phyloP scores from a whole-genome alignment of 2,797 vertebrate species.

The Enteromius viviparus region DNA sequence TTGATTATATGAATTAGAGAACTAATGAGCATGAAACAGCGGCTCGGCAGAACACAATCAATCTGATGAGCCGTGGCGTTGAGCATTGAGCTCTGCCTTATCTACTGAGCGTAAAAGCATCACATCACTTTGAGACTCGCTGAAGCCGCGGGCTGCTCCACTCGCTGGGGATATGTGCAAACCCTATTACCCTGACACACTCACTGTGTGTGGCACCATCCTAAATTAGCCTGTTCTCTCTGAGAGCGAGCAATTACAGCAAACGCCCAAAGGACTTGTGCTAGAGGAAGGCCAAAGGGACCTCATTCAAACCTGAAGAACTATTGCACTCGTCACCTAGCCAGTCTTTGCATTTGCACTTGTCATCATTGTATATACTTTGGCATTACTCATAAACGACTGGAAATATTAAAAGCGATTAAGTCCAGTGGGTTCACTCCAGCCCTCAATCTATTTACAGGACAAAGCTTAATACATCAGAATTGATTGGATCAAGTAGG shows the following conservation, averaged over 20 bases:
- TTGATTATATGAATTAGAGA: slow-evolving; percentile 41
- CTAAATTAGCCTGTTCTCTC: slow-evolving; percentile 50
- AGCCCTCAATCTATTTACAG: not conserved
- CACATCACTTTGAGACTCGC: slow-evolving; percentile 46
- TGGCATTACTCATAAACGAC: not conserved
- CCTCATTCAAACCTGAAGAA: slow-evolving; percentile 11
- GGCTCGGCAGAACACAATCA: slow-evolving; percentile 24
- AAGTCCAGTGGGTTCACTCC: not conserved
- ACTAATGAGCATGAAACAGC: slow-evolving; percentile 24
- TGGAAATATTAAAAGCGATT: not conserved
- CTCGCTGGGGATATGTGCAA: slow-evolving; percentile 19
- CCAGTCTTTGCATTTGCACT: not conserved
- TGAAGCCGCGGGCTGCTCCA: slow-evolving; percentile 10
- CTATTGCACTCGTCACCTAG: slow-evolving; percentile 3
- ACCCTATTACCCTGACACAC: slow-evolving; percentile 32
- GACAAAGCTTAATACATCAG: not conserved
- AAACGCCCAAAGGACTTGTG: slow-evolving; percentile 45
- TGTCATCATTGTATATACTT: not conserved
- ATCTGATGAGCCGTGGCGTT: not conserved
- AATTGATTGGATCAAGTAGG: slow-evolving; percentile 2
- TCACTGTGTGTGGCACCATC: slow-evolving; percentile 20
- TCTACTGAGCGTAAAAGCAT: slow-evolving; percentile 25
- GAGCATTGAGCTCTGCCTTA: slow-evolving; percentile 16
- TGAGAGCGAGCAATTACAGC: slow-evolving; percentile 55
- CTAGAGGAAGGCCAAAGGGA: slow-evolving; percentile 36